Evolutionary conservation across 2,888 invertebrate genomes (phyloP), one percentile per base, ranked within the genome.

Genomic region (Oithona nana): DNA sequence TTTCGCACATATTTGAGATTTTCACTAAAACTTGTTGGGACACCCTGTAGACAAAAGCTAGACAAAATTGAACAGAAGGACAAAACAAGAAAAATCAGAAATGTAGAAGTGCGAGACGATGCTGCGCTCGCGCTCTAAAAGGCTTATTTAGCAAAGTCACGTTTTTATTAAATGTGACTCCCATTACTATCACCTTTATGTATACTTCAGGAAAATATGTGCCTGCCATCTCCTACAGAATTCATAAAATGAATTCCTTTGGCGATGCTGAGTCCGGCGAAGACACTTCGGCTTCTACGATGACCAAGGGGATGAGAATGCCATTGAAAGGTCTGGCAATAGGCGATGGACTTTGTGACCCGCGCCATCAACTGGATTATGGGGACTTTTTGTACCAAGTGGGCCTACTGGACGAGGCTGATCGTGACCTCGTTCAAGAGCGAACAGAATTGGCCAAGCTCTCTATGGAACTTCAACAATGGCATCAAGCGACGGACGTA

Each of bases 161-260:
- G n/a, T n/a, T n/a, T n/a, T n/a, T n/a, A n/a, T n/a, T n/a, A n/a
- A n/a, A n/a, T n/a, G n/a, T n/a, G n/a, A n/a, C n/a, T n/a, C n/a
- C n/a, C n/a, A n/a, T n/a, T n/a, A n/a, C n/a, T n/a, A n/a, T n/a
- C n/a, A n/a, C n/a, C n/a, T n/a, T 39, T 39, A 11, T 39, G 6
- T 39, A 16, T 39, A 6, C 16, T 39, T 39, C 26, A 54, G 54
- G 54, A 20, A 82, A 82, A 71, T 83, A 83, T 70, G 80, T 82
- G 0, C 92, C 92, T 1, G 86, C 88, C 0, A 72, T 86, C 58
- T 80, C 73, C 0, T 81, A 84, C 70, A 80, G 83, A 0, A 86
- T 87, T 63, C 80, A 84, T 68, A 78, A 79, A 66, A 81, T 81
- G 66, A 79, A 80, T 68, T 75, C 76, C 8, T 71, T 68, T 6